A percentile compares a stretch with the other conserved stretches of the same genome.
phyloP scores from a whole-genome alignment of 2,888 invertebrate genomes.

The Gerris lacustris region DNA sequence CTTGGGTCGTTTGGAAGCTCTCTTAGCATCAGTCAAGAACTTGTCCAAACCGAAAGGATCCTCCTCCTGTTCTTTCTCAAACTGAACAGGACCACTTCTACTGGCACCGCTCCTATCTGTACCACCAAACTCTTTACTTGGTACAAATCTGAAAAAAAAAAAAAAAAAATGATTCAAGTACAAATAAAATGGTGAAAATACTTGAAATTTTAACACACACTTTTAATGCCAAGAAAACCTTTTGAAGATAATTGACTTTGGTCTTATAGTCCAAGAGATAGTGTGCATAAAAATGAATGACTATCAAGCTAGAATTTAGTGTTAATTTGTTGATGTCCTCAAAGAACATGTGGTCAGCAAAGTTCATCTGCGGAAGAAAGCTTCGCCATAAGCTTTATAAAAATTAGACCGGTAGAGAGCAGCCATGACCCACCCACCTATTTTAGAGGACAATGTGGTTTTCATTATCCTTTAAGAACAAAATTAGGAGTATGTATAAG shows the following conservation, averaged over 20 bases:
- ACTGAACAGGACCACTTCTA: conserved; percentile 90
- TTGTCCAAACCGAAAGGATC: conserved; percentile 98
- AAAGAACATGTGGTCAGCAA: too few species aligned
- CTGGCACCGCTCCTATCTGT: conserved; percentile 55
- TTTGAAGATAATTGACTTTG: neutral
- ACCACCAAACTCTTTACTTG: conserved; percentile 93
- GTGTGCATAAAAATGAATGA: too few species aligned
- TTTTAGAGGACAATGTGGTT: too few species aligned
- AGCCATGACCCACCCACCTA: too few species aligned
- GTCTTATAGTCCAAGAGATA: too few species aligned
- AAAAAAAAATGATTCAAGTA: conserved; percentile 22
- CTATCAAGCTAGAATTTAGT: too few species aligned
- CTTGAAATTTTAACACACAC: neutral
- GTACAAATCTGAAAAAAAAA: conserved; percentile 63
- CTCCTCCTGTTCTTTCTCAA: conserved; percentile 53
- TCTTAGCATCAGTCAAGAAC: conserved; percentile 94
- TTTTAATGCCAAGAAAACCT: neutral
- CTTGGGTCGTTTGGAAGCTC: conserved; percentile 57
- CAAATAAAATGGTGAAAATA: neutral
- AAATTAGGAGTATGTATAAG: too few species aligned
- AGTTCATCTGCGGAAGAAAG: too few species aligned
- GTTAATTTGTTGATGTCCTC: too few species aligned
- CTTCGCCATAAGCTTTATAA: too few species aligned
- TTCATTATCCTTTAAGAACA: too few species aligned
- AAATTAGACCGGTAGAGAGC: too few species aligned